phyloP scores from a whole-genome alignment of 2,888 invertebrate species.

The Escarpia spicata region DNA sequence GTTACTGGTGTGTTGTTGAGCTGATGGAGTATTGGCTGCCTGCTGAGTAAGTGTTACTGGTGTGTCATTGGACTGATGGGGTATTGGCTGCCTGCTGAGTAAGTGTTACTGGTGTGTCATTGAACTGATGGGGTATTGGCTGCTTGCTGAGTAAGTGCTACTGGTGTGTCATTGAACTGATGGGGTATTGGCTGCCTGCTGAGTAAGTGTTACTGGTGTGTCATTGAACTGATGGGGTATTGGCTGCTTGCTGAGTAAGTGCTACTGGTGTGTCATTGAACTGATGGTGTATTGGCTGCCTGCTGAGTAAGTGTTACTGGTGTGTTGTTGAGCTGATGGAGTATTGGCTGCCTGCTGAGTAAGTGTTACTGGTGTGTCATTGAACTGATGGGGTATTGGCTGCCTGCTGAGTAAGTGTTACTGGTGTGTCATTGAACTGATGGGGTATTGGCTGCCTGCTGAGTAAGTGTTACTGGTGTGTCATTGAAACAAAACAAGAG shows the following conservation, averaged over 20 bases:
- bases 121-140: slow-evolving; percentile 39
- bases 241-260: slow-evolving; percentile 42
- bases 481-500: too few relatives aligned
- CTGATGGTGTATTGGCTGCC: slow-evolving; percentile 41
- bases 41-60: slow-evolving; percentile 37
- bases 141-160: slow-evolving; percentile 40
- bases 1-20: not conserved
- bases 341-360: slow-evolving; percentile 42
- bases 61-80: slow-evolving; percentile 33
- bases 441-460: slow-evolving; percentile 37
- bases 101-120: slow-evolving; percentile 17
- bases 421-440: not conserved
- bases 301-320: slow-evolving; percentile 38
- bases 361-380: slow-evolving; percentile 20
- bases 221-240: slow-evolving; percentile 36
- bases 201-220: slow-evolving; percentile 30
- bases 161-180: not conserved
- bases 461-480: slow-evolving; percentile 30
- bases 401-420: slow-evolving; percentile 40
- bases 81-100: slow-evolving; percentile 43
- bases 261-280: not conserved
- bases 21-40: slow-evolving; percentile 41
- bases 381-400: slow-evolving; percentile 22
- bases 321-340: slow-evolving; percentile 32
- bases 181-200: slow-evolving; percentile 44